phyloP scores from a whole-genome alignment of 2,888 invertebrate species.

The Adineta ricciae region DNA sequence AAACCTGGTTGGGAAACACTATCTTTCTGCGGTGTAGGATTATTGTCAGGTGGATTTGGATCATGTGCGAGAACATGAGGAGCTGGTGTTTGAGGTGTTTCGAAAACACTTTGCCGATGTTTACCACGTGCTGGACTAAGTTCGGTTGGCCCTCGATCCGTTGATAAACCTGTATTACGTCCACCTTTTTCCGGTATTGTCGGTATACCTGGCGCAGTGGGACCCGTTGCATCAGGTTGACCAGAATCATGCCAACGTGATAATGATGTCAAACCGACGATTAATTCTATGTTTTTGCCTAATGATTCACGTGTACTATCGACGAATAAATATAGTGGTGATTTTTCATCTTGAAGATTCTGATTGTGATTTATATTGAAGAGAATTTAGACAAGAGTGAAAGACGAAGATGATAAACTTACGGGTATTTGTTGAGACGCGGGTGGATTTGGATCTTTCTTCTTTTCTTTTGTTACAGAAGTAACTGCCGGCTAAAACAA shows the following conservation, averaged over 20 bases:
- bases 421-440: not conserved
- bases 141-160: not conserved
- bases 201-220: not conserved
- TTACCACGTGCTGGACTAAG: not conserved
- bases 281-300: slow-evolving; percentile 46
- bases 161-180: not conserved
- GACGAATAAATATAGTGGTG: slow-evolving; percentile 39
- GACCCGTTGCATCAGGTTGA: not conserved
- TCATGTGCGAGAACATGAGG: not conserved
- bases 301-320: slow-evolving; percentile 39
- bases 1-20: slow-evolving; percentile 39
- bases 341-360: slow-evolving; percentile 34
- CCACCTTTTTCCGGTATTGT: not conserved
- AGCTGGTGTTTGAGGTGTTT: not conserved
- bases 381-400: not conserved
- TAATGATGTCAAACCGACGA: slow-evolving; percentile 46
- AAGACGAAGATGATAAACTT: not conserved
- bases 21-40: not conserved
- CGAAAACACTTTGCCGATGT: not conserved
- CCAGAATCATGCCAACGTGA: slow-evolving; percentile 45
- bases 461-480: slow-evolving; percentile 30
- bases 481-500: slow-evolving; percentile 21
- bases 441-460: slow-evolving; percentile 26
- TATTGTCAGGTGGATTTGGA: not conserved
- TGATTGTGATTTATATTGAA: not conserved